phyloP scores from a whole-genome alignment of 2,888 invertebrate species.

The Agriopis marginaria region DNA sequence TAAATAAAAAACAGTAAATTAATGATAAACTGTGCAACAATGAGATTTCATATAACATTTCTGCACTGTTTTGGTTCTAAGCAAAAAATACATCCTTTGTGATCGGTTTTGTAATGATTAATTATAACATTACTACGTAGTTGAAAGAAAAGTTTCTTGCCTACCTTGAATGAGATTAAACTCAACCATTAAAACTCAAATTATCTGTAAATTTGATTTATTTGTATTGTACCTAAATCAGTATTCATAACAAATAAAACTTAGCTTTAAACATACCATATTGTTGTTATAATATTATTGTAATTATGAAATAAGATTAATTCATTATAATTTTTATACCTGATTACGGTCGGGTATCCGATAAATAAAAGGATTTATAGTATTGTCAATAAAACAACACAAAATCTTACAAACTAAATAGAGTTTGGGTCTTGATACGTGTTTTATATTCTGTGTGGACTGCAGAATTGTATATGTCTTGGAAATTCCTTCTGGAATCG shows the following conservation, averaged over 20 bases:
- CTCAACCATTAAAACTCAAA: no score
- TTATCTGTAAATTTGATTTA: not conserved
- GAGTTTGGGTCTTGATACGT: conserved; percentile 7
- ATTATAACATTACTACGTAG: no score
- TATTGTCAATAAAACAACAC: conserved; percentile 12
- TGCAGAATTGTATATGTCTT: not conserved
- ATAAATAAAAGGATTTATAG: not conserved
- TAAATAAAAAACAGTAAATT: no score
- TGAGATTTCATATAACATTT: no score
- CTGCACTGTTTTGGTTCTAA: no score
- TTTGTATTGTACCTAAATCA: not conserved
- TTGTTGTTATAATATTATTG: not conserved
- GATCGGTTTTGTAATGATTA: no score
- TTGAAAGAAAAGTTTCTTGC: no score
- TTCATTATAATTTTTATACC: not conserved
- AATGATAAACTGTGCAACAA: no score
- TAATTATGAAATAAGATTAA: not conserved
- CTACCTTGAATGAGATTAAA: no score
- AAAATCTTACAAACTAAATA: conserved; percentile 14
- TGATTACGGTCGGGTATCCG: not conserved
- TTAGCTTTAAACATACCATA: not conserved
- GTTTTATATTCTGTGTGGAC: not conserved
- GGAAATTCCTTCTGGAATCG: conserved; percentile 6
- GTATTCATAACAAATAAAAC: not conserved
- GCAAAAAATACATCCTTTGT: no score